A percentile compares a stretch with the other conserved stretches of the same genome.
phyloP scores from a whole-genome alignment of 2,888 invertebrate species.

The Mimumesa dahlbomi region DNA sequence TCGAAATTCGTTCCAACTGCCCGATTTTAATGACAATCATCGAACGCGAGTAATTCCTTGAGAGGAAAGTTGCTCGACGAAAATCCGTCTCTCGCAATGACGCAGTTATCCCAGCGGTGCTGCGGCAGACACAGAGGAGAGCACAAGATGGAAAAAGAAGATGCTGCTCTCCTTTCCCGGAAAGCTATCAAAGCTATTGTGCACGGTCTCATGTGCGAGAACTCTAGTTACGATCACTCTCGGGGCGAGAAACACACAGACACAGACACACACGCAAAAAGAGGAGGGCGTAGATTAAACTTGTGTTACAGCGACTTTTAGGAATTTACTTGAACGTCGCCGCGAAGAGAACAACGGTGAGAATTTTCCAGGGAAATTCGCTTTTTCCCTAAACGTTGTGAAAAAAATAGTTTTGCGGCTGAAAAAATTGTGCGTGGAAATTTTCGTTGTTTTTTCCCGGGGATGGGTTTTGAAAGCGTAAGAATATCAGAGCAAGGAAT shows the following conservation, averaged over 20 bases:
- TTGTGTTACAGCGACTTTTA: not conserved
- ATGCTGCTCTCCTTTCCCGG: not conserved
- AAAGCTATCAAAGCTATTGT: conserved; percentile 1
- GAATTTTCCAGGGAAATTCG: not conserved
- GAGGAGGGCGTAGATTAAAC: not conserved
- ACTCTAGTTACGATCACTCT: conserved; percentile 7
- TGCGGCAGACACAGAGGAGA: not conserved
- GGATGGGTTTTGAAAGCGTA: too few species aligned
- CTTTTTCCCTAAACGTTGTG: not conserved
- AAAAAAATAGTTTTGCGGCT: not conserved
- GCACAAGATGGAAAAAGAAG: not conserved
- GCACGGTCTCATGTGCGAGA: not conserved
- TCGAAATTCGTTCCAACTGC: too few species aligned
- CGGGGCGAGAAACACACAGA: not conserved
- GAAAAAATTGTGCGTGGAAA: too few species aligned
- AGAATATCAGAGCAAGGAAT: too few species aligned
- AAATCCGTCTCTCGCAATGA: not conserved
- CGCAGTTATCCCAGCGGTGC: not conserved
- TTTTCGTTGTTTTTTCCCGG: too few species aligned
- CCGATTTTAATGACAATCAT: conserved; percentile 19
- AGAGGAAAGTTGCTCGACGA: not conserved
- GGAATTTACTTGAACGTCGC: not conserved
- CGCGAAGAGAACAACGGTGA: not conserved
- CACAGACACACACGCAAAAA: not conserved
- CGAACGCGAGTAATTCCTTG: conserved; percentile 9